Percentiles rank a stretch among this genome's conserved stretches.
These are phyloP conservation scores for Ferdinandea cuprea DNA, from an alignment of 2,888 invertebrate genomes.

Conservation along the genomic window DNA sequence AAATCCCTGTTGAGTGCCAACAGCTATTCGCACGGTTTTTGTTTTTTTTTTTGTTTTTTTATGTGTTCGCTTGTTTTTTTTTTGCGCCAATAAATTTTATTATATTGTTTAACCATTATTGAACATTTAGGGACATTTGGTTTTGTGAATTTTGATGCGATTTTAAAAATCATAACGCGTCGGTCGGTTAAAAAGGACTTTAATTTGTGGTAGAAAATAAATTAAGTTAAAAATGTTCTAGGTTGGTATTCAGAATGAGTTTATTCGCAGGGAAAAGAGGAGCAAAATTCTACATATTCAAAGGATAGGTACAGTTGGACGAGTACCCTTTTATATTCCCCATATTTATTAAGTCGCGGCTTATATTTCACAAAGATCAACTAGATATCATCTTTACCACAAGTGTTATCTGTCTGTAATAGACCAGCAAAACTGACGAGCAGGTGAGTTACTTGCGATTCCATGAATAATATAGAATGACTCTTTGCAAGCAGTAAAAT, in stretches of 20 bases:
- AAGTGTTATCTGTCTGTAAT: too few species aligned
- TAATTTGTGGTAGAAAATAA: conserved; percentile 4
- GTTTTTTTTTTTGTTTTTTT: not conserved
- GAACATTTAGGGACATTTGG: not conserved
- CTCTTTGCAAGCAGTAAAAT: too few species aligned
- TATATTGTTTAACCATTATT: conserved; percentile 4
- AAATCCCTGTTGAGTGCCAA: conserved; percentile 19
- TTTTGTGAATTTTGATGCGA: not conserved
- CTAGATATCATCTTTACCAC: too few species aligned
- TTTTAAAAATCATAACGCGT: not conserved
- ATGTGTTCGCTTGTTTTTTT: not conserved
- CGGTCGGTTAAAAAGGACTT: not conserved
- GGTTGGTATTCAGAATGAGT: not conserved
- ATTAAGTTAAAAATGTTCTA: not conserved
- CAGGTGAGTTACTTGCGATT: too few species aligned
- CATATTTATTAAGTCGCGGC: too few species aligned
- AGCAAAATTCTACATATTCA: too few species aligned
- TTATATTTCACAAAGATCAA: too few species aligned
- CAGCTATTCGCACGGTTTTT: conserved; percentile 13
- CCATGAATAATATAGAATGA: too few species aligned
- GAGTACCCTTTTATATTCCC: too few species aligned
- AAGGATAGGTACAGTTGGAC: not conserved
- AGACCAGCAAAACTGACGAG: too few species aligned
- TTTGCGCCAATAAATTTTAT: not conserved
- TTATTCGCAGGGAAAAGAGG: too few species aligned